Conservation (phyloP, 2,113 vertebrate species). For the Callipepla squamata region DNA sequence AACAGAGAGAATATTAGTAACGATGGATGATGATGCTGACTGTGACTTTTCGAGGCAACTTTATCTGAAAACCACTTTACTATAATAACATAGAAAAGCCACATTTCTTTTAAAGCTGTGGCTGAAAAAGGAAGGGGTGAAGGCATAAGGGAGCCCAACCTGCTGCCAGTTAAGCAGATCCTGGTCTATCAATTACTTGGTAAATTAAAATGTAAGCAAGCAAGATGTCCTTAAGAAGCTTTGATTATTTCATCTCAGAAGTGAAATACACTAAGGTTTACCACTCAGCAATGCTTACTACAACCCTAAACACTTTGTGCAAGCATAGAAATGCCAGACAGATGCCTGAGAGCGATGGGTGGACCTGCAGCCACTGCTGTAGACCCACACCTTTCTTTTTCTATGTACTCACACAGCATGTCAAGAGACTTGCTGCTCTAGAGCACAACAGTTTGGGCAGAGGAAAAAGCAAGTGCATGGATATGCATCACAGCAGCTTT, state of each 20-base stretch:
- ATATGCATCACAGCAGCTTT: background rate
- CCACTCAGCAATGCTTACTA: background rate
- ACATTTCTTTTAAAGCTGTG: background rate
- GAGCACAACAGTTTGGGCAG: too few species aligned
- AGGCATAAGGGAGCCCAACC: background rate
- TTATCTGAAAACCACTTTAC: background rate
- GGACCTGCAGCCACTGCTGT: background rate
- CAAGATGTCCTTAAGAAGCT: background rate
- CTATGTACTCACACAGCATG: background rate
- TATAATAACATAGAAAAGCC: background rate
- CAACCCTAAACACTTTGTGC: background rate
- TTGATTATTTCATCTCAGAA: background rate
- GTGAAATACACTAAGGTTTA: fast-evolving
- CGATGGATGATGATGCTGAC: background rate
- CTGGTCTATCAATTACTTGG: background rate
- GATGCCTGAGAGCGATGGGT: background rate
- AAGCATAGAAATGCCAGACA: background rate
- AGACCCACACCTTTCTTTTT: background rate
- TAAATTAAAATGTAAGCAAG: background rate
- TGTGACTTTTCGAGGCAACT: background rate
- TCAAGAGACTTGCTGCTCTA: background rate
- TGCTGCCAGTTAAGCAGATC: background rate
- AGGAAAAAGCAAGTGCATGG: background rate
- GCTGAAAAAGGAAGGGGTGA: background rate
- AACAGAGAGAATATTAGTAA: background rate